Evolutionary conservation across 2,113 vertebrate species (phyloP).

Genomic region (Isurus oxyrinchus): DNA sequence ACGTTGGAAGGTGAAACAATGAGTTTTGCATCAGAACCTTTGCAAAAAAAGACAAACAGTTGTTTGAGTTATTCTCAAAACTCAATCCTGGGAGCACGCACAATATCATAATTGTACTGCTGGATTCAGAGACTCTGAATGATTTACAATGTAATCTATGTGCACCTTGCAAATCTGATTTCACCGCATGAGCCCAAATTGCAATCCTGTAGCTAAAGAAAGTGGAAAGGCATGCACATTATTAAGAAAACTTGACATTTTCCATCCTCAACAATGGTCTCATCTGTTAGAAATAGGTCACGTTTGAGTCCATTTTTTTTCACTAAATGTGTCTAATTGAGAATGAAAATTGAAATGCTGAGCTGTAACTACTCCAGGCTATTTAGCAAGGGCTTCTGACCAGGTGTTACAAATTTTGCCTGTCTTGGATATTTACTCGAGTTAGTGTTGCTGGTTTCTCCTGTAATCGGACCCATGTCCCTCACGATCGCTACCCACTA

Average conservation of each 20-base stretch:
- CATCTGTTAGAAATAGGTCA: slow-evolving; percentile 3
- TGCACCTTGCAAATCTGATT: neutral
- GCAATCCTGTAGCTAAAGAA: slow-evolving; percentile 1
- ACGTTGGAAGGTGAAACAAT: neutral
- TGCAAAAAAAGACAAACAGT: neutral
- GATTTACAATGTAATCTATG: neutral
- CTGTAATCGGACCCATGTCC: neutral
- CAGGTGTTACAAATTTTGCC: neutral
- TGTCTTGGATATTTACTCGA: neutral
- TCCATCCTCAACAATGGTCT: neutral
- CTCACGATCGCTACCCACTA: neutral
- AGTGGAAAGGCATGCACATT: neutral
- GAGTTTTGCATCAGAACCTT: neutral
- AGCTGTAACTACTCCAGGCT: neutral
- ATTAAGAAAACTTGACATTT: neutral
- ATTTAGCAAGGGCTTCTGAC: neutral
- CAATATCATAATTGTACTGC: neutral
- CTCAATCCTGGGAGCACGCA: neutral
- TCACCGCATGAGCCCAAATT: neutral
- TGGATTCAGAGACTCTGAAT: neutral
- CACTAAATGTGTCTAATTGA: neutral
- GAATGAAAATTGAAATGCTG: neutral
- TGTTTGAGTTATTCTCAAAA: neutral
- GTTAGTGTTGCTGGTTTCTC: neutral
- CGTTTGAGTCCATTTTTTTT: neutral